Evolutionary conservation across 1,140 invertebrate species (phyloP), one percentile per base, ranked within the genome.

Genomic region (Scaptomyza graminum): DNA sequence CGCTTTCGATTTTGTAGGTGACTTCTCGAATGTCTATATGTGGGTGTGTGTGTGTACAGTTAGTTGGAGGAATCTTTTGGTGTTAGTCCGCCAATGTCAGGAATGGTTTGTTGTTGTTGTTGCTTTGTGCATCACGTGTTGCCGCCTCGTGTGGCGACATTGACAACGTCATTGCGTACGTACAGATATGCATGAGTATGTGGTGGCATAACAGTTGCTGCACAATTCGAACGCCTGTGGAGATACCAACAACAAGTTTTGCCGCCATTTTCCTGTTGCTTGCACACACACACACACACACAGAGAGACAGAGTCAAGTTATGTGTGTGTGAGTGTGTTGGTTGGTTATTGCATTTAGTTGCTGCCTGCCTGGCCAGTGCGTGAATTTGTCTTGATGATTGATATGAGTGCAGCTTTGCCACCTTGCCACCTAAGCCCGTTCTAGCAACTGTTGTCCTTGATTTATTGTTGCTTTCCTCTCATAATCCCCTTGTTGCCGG

Each of bases 1-100:
- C 82, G 82, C 82, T 87, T 87, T 87, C 82, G 75, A 82, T 87
- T 82, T 85, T 78, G 63, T 70, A 67, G 78, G 16, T 69, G 55
- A 59, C 37, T 18, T 28, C 34, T 41, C 44, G 9, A 9, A 11
- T 67, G 39, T 43, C 3, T 50, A 18, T 1, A 13, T 31, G 3
- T 18, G 28, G 12, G 44, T 41, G n/a, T 44, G 31, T 37, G 37
- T 25, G 31, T 22, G 49, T 44, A 51, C 25, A 43, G 11, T 44
- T 16, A 22, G 52, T 65, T 54, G 63, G 41, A 39, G 63, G 31
- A 37, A 56, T 72, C 69, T 60, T 72, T 46, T 72, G 63, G 47
- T 37, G 59, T 15, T 50, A 31, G 31, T 7, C 25, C 28, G 6
- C 18, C 46, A 28, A 22, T 47, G 12, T n/a, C 37, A 52, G 47